These are phyloP conservation scores for Pemphredon lugubris DNA, from an alignment of 2,888 invertebrate genomes.

Conservation along the genomic window DNA sequence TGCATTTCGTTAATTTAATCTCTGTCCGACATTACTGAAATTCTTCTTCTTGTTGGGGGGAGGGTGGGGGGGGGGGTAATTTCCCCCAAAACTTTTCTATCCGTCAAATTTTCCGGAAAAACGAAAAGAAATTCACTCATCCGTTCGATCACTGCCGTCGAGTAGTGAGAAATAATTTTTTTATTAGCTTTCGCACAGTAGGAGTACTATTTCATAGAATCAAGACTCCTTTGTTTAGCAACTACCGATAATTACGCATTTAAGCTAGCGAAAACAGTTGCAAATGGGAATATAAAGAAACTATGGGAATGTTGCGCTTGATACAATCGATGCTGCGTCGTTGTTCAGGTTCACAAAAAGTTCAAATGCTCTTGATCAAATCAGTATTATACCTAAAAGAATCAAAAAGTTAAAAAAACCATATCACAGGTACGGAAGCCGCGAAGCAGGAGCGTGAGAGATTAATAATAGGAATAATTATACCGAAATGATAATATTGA, in stretches of 20 bases:
- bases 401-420: constrained; percentile 72
- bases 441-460: constrained; percentile 52
- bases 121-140: neutral
- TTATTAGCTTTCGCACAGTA: neutral
- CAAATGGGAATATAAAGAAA: neutral
- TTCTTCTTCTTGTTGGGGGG: too few species aligned
- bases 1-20: neutral
- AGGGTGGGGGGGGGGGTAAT: too few species aligned
- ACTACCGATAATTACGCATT: constrained; percentile 28
- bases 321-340: constrained; percentile 27
- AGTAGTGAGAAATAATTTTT: neutral
- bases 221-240: constrained; percentile 46
- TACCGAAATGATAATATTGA: constrained; percentile 51
- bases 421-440: constrained; percentile 69
- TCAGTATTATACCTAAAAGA: constrained; percentile 73
- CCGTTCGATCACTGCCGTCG: neutral
- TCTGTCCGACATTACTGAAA: too few species aligned
- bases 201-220: neutral
- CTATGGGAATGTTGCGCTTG: constrained; percentile 9
- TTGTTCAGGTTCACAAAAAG: constrained; percentile 57
- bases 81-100: neutral
- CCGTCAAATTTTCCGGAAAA: neutral
- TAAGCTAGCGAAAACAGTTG: constrained; percentile 7
- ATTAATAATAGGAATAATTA: constrained; percentile 59
- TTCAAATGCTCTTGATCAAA: constrained; percentile 72